Conservation (phyloP, 2,113 vertebrate species). For the Falco punctatus region DNA sequence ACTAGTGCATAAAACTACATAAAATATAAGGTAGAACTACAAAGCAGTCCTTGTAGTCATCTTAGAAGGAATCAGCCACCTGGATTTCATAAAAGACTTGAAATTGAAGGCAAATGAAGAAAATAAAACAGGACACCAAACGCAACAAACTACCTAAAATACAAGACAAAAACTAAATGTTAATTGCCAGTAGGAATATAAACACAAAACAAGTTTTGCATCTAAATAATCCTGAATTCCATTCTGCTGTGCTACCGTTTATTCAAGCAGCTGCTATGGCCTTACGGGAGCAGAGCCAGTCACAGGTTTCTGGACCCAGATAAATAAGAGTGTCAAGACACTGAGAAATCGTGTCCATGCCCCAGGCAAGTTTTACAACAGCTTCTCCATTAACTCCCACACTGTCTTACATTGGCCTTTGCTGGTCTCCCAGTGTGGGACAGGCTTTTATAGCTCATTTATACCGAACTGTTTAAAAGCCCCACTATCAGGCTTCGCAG, state of each 20-base stretch:
- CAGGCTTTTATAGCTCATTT: background rate
- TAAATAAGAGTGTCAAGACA: background rate
- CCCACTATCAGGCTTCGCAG: background rate
- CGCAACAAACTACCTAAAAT: background rate
- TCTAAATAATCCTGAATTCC: background rate
- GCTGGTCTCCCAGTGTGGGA: no score
- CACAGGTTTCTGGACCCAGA: background rate
- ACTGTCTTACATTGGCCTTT: rapidly evolving
- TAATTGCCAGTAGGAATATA: background rate
- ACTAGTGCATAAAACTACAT: background rate
- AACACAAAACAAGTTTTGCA: background rate
- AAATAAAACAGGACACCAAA: background rate
- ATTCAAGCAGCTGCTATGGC: background rate
- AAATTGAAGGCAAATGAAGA: background rate
- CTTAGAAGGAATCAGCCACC: background rate
- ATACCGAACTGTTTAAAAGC: background rate
- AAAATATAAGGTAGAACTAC: background rate
- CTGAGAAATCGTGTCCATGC: background rate
- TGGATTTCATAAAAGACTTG: background rate
- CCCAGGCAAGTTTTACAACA: background rate
- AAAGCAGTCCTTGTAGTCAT: background rate
- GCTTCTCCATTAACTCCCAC: background rate
- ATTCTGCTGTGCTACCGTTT: background rate
- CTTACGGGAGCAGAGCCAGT: background rate
- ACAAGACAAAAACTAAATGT: background rate